Evolutionary conservation across 2,113 vertebrate genomes (phyloP).

Genomic region (Limanda limanda): DNA sequence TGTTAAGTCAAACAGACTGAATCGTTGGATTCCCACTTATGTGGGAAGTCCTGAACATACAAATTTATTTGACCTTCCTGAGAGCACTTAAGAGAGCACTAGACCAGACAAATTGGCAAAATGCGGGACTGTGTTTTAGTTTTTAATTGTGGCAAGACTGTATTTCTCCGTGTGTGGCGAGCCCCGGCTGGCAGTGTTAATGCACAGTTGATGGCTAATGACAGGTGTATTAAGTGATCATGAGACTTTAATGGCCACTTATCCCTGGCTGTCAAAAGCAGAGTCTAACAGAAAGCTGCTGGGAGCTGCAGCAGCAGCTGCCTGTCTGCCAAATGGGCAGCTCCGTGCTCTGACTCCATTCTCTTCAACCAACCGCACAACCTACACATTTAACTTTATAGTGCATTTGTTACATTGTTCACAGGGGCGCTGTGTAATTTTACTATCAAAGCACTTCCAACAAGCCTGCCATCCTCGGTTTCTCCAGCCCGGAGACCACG

Average conservation of each 20-base stretch:
- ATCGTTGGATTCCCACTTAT: not conserved
- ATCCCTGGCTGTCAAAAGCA: slow-evolving; percentile 70
- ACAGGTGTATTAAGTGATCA: slow-evolving; percentile 80
- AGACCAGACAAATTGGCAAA: slow-evolving; percentile 17
- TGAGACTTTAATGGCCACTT: slow-evolving; percentile 81
- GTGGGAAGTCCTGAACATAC: not conserved
- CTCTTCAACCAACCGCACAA: slow-evolving; percentile 27
- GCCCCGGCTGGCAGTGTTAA: slow-evolving; percentile 60
- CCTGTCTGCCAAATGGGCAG: slow-evolving; percentile 50
- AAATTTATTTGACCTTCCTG: slow-evolving; percentile 1
- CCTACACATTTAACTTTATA: slow-evolving; percentile 30
- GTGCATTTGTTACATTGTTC: slow-evolving; percentile 21
- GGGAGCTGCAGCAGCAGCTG: slow-evolving; percentile 64
- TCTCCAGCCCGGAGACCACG: not conserved
- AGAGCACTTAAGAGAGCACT: slow-evolving; percentile 12
- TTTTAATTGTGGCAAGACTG: slow-evolving; percentile 36
- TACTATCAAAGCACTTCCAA: slow-evolving; percentile 18
- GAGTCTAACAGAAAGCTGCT: slow-evolving; percentile 56
- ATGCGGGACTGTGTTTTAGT: not conserved
- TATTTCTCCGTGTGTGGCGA: slow-evolving; percentile 26
- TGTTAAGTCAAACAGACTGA: not conserved
- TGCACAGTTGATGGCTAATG: slow-evolving; percentile 75
- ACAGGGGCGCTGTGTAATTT: not conserved
- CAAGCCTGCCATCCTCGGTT: slow-evolving; percentile 8
- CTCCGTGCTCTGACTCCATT: slow-evolving; percentile 33